Evolutionary conservation across 2,888 invertebrate genomes (phyloP), one percentile per base, ranked within the genome.

Genomic region (Polydrusus tereticollis): DNA sequence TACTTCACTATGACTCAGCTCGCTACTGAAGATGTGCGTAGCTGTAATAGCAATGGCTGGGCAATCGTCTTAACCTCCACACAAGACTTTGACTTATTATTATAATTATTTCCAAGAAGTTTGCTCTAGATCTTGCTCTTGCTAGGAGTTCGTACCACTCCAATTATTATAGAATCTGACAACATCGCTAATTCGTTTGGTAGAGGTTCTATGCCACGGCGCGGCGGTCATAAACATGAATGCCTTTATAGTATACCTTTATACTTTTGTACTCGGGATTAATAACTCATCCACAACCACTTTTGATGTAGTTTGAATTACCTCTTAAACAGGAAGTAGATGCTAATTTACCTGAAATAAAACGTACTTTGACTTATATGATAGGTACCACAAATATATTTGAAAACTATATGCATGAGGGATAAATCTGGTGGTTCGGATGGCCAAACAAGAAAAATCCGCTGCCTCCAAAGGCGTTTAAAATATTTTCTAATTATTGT

Each of bases 221-320:
- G 69, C 52, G 43, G 55, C 69, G 69, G 69, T 63, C 69, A 57
- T 69, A 69, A 69, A 69, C 69, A 69, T 55, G 69, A 62, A 69
- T 57, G 69, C 63, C 26, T 57, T 57, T 63, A 69, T 69, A 69
- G 69, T 57, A n/a, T n/a, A 63, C 69, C 57, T 58, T 65, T 69
- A 57, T 41, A 41, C 60, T 52, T 60, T 36, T 52, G 62, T 69
- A 62, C 68, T 50, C 52, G 38, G 52, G 55, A 57, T 60, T 62
- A 62, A 69, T 69, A 69, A 69, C 60, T 69, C 68, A 69, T 69
- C 62, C 38, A 52, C 33, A 36, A 55, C n/a, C 36, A 62, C 26
- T 50, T 69, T 62, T 60, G 67, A 59, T 68, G 67, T 23, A 60
- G 50, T 68, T 59, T 43, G 52, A 69, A 47, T 29, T 57, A 67